Evolutionary conservation across 2,113 vertebrate genomes (phyloP).

Genomic region (Natator depressus): DNA sequence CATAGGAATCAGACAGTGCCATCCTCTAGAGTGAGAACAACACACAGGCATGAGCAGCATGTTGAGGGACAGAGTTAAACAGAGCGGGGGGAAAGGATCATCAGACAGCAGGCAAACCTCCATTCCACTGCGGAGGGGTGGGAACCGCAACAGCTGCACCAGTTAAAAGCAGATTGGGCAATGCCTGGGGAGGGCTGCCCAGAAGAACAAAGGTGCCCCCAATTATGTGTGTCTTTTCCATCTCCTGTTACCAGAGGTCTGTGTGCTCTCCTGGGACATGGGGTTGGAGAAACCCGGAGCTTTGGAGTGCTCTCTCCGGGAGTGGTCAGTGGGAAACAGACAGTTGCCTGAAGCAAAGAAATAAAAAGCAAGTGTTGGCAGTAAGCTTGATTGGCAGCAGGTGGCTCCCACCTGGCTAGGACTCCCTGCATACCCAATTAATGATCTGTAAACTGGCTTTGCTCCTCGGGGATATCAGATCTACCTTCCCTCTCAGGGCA

Average conservation of each 20-base stretch:
- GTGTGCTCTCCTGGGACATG: neutral
- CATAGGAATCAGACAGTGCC: accelerated
- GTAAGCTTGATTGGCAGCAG: neutral
- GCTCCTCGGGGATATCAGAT: neutral
- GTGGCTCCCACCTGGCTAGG: neutral
- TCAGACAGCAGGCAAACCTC: neutral
- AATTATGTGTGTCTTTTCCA: neutral
- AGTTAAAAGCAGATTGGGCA: conserved; percentile 28
- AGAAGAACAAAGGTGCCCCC: neutral
- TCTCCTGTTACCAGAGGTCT: neutral
- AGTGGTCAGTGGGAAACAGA: neutral
- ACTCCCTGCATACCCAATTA: neutral
- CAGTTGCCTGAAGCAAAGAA: neutral
- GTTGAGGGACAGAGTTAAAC: conserved; percentile 32
- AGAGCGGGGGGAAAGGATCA: neutral
- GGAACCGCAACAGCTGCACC: conserved; percentile 7
- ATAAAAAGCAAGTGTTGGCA: neutral
- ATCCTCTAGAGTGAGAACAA: accelerated
- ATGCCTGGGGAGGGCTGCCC: neutral
- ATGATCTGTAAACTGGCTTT: neutral
- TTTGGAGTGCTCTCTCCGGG: neutral
- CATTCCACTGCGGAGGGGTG: neutral
- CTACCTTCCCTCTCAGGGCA: neutral
- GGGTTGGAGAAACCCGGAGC: neutral
- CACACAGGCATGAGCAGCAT: accelerated